phyloP scores from a whole-genome alignment of 1,140 invertebrate species.

The Drosophila nannoptera region DNA sequence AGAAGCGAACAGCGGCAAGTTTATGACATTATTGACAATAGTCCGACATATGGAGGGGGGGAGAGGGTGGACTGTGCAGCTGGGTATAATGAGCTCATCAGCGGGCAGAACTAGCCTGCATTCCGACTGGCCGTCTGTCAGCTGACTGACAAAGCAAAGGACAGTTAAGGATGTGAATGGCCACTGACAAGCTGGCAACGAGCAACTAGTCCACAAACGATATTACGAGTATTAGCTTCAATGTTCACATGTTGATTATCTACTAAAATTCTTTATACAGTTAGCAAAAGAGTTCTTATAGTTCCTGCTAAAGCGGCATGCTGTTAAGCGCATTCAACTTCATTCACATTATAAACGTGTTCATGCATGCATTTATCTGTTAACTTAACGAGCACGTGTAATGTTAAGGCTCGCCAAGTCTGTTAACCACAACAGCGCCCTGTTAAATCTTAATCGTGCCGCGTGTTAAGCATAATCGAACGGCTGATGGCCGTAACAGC shows the following conservation, averaged over 20 bases:
- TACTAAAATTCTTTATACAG: too few species aligned
- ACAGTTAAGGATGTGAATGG: not conserved
- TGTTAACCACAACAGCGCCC: not conserved
- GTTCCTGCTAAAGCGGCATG: too few species aligned
- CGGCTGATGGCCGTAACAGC: not conserved
- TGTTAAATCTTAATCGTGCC: not conserved
- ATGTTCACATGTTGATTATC: too few species aligned
- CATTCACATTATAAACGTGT: not conserved
- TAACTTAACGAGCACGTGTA: not conserved
- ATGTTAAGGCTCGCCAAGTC: not conserved
- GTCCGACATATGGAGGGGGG: not conserved
- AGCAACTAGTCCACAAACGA: too few species aligned
- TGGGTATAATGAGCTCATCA: slow-evolving; percentile 30
- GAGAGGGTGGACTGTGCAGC: slow-evolving; percentile 2
- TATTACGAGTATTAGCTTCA: too few species aligned
- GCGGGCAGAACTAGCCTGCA: slow-evolving; percentile 14
- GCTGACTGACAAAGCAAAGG: slow-evolving; percentile 17
- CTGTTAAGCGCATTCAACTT: not conserved
- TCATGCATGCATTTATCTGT: not conserved
- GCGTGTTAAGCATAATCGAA: not conserved
- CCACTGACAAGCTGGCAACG: not conserved
- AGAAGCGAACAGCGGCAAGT: slow-evolving; percentile 5
- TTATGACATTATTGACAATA: slow-evolving; percentile 26
- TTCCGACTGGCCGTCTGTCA: slow-evolving; percentile 19
- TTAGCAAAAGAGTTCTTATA: too few species aligned